Conservation (phyloP, 2,888 invertebrate species). For the Marasmarcha lunaedactyla region DNA sequence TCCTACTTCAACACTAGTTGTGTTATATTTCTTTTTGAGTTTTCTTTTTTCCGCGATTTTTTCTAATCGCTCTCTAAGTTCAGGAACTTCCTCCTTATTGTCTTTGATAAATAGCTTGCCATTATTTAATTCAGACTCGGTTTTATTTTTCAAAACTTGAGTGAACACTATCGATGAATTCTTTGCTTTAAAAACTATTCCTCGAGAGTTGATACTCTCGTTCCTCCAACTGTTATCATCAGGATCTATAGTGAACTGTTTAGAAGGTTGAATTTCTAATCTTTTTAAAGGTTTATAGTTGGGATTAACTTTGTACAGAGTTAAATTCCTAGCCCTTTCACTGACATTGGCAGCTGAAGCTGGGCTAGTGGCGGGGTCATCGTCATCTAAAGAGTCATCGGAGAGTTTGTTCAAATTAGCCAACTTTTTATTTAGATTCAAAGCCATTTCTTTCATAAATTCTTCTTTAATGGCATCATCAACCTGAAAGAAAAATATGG, state of each 20-base stretch:
- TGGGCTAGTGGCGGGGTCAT: not conserved
- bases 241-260: constrained; percentile 43
- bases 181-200: constrained; percentile 59
- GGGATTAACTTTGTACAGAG: constrained; percentile 37
- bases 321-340: not conserved
- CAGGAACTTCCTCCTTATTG: constrained; percentile 35
- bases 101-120: constrained; percentile 26
- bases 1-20: not conserved
- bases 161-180: constrained; percentile 56
- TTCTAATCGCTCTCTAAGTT: constrained; percentile 45
- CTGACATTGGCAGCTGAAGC: not conserved
- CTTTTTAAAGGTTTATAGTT: constrained; percentile 55
- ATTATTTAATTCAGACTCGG: constrained; percentile 41
- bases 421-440: constrained; percentile 16
- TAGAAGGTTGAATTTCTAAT: constrained; percentile 45
- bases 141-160: constrained; percentile 55
- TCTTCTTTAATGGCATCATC: constrained; percentile 50
- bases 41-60: constrained; percentile 54
- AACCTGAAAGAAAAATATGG: constrained; percentile 42
- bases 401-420: constrained; percentile 5
- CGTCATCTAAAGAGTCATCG: constrained; percentile 5
- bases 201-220: constrained; percentile 54
- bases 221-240: constrained; percentile 64
- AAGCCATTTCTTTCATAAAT: constrained; percentile 33
- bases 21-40: constrained; percentile 41